Conservation (phyloP, 2,888 invertebrate species). For the Poecilus cupreus region DNA sequence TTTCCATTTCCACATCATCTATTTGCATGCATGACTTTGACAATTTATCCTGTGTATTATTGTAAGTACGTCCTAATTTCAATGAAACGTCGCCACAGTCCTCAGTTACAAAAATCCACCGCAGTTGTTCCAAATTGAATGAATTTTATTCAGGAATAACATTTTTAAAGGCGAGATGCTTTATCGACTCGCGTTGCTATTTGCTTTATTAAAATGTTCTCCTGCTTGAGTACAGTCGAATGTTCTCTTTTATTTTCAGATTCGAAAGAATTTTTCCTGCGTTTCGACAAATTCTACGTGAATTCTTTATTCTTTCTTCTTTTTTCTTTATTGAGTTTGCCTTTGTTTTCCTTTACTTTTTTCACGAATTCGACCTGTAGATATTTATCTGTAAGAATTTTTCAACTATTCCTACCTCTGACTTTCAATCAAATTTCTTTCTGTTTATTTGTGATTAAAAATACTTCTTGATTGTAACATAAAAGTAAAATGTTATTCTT, state of each 20-base stretch:
- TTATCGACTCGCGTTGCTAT: constrained; percentile 30
- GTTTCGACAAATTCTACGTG: constrained; percentile 20
- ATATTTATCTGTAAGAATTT: constrained; percentile 30
- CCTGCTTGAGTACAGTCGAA: constrained; percentile 29
- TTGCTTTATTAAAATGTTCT: constrained; percentile 54
- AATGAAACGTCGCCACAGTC: background rate
- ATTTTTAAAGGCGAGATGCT: constrained; percentile 37
- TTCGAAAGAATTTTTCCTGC: constrained; percentile 25
- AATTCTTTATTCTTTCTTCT: constrained; percentile 31
- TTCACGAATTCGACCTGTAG: constrained; percentile 35
- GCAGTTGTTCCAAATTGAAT: background rate
- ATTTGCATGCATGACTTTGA: background rate
- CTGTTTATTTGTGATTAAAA: constrained; percentile 26
- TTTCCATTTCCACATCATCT: background rate
- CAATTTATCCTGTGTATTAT: background rate
- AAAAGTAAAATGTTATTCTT: background rate
- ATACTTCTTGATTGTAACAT: background rate
- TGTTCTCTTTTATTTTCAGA: constrained; percentile 42
- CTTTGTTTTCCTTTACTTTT: constrained; percentile 30
- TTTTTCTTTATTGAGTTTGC: constrained; percentile 42
- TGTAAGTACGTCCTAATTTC: constrained; percentile 8
- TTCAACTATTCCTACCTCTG: constrained; percentile 21
- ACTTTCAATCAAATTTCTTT: constrained; percentile 6
- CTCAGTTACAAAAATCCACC: background rate
- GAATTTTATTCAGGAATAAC: constrained; percentile 39